Base-by-base conservation (phyloP, 92 coral and sea anemone genomes). In the Heteractis magnifica region DNA sequence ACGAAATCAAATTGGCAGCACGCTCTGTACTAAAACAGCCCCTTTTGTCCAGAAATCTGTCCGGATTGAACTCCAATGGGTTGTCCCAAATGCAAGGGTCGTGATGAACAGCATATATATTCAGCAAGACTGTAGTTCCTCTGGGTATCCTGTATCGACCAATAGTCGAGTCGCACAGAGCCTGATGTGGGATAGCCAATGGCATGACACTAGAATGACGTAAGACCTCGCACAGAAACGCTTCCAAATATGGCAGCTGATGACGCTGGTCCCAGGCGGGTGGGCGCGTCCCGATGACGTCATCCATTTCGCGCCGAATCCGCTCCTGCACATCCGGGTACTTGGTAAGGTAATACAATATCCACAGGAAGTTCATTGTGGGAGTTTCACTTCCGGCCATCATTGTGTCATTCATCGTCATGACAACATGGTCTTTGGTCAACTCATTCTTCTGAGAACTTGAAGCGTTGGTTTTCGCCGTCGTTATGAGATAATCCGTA, bases 71-170 rank as follows among this genome's bases (percentile, higher is more conserved):
- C 20, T 71, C 88, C 1, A 80, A 75, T 13, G 98, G 98, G 51
- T 86, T 83, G 8, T 75, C 87, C 99, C 99, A 96, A 26, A 85
- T 65, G 8, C 78, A 77, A 6, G 86, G 72, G 79, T 96, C 97
- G 80, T 92, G 95, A 52, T 96, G 98, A 44, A 96, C 84, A 6
- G 94, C 98, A 88, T 90, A 94, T 16, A 92, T 71, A 75, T 96
- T 96, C 21, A 93, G 68, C 1, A 94, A 71, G 48, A 93, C 89
- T 65, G 89, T 89, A 56, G 98, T 96, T 70, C 87, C 90, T 60
- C 89, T 89, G 8, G 95, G 95, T 20, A 92, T 80, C 8, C 80
- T 77, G 72, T 86, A 92, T 11, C 82, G 86, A 0, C 86, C 92
- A 13, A 92, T 84, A 0, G 86, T 50, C 3, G 92, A 71, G 81